Evolutionary conservation across 2,797 vertebrate genomes (phyloP), one percentile per base, ranked within the genome.

Genomic region (Hafferia zeledoni): DNA sequence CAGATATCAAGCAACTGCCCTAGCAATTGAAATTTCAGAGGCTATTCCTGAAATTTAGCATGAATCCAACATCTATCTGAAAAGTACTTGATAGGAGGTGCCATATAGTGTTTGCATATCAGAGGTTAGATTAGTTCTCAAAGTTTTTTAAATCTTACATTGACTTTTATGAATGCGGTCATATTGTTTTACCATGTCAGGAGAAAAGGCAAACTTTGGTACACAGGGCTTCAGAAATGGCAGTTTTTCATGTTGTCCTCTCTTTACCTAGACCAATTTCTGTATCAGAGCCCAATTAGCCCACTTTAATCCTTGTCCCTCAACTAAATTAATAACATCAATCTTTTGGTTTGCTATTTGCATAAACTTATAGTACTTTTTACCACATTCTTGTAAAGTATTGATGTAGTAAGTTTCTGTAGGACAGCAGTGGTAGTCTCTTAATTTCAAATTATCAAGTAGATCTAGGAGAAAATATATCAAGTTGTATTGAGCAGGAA

Each of bases 371-470:
- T 67, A 60, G 43, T 68, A 50, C 63, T 87, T 87, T 89, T 68
- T 77, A 80, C 5, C 1, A 71, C 3, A 4, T 78, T 84, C 52
- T 89, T 81, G 30, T 72, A 47, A 95, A 69, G 11, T 83, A 78
- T 31, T 53, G 16, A 47, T 69, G 33, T 44, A 63, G 76, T 90
- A 81, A 80, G 27, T 83, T 83, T 89, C 49, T 75, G 7, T 75
- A 56, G 86, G 33, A 67, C 39, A 88, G 61, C 50, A 79, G 27
- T 43, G 30, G 61, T 75, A 71, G 52, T 68, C 59, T 79, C 86
- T 77, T 81, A 72, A 80, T 79, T 96, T 90, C 85, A 83, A 93
- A 89, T 93, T 85, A 87, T 49, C 80, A 70, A 44, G 35, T 63
- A 91, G 68, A 82, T 50, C 41, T 52, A 41, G 41, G 60, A 76